Base-by-base conservation (phyloP, 92 coral and sea anemone genomes). In the Parazoanthus swiftii region DNA sequence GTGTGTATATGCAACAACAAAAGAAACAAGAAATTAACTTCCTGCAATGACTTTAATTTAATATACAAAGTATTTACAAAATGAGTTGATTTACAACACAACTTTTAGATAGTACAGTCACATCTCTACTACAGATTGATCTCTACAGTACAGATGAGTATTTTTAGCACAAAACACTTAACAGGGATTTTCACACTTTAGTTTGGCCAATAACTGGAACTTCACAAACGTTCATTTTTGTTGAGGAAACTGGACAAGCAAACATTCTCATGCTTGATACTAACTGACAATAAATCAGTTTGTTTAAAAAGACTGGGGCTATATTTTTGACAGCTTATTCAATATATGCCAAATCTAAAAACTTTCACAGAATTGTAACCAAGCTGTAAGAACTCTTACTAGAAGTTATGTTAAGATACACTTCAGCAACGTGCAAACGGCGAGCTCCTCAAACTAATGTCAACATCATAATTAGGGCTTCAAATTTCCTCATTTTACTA, bases 1-100 rank as follows among this genome's bases (percentile, higher is more conserved):
- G 59, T 13, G 59, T 14, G 59, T 54, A 54, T 54, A 11, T 54
- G 18, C 3, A 63, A 8, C 15, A 63, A 63, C 66, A 58, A 63
- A 21, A 63, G 0, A 63, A 18, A 63, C 70, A 58, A 58, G 8
- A 63, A 20, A 63, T 63, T 21, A 76, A 18, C 51, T 76, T 76
- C 79, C 15, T 38, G 25, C 46, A 76, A 26, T 37, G 54, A 42
- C 14, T 23, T 76, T 76, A 76, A 39, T 76, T 76, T 76, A 76
- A 76, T 76, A 76, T 37, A 76, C n/a, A 76, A 76, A 76, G 43
- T 76, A 76, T 76, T 46, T 76, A 76, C 79, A 74, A 76, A 76
- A 76, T 20, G 51, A 76, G 29, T 76, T 76, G 50, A 74, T 33
- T 37, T 46, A 38, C 11, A 76, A 37, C 79, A 25, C 37, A 43